A percentile compares a stretch with the other conserved stretches of the same genome.
These are phyloP conservation scores for Agapornis canus DNA, from an alignment of 2,797 vertebrate species.

Conservation along the genomic window DNA sequence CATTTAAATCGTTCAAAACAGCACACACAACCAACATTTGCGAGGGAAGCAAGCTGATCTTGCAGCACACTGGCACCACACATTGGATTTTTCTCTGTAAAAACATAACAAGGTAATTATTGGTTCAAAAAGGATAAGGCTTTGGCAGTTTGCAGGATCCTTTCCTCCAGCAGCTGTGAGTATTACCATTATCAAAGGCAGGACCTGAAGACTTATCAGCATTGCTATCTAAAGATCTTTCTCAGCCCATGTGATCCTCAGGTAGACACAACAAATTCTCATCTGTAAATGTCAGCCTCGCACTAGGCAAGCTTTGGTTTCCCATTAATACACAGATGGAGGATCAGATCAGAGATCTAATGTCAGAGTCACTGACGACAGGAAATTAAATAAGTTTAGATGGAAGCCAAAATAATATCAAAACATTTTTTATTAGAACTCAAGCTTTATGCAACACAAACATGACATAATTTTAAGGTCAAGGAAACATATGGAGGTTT, in stretches of 20 bases:
- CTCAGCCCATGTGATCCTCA: neutral
- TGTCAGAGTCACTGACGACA: neutral
- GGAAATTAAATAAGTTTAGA: neutral
- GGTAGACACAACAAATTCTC: conserved; percentile 37
- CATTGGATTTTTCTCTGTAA: neutral
- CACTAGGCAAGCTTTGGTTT: neutral
- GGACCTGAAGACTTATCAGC: neutral
- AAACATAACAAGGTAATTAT: neutral
- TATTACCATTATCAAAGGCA: neutral
- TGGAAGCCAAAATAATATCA: neutral
- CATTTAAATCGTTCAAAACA: neutral
- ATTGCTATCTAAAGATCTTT: neutral
- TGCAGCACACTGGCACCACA: neutral
- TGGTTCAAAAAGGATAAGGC: neutral
- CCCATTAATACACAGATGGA: neutral
- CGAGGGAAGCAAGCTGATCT: neutral
- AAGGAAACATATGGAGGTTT: neutral
- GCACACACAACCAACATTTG: neutral
- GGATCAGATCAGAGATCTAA: conserved; percentile 20
- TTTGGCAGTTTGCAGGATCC: neutral
- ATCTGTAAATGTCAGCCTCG: conserved; percentile 23
- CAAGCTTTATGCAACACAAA: neutral
- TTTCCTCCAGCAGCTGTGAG: neutral
- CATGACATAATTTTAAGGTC: neutral
- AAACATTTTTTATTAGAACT: neutral